Base-by-base conservation (phyloP, 2,113 vertebrate species). In the Melanerpes formicivorus region DNA sequence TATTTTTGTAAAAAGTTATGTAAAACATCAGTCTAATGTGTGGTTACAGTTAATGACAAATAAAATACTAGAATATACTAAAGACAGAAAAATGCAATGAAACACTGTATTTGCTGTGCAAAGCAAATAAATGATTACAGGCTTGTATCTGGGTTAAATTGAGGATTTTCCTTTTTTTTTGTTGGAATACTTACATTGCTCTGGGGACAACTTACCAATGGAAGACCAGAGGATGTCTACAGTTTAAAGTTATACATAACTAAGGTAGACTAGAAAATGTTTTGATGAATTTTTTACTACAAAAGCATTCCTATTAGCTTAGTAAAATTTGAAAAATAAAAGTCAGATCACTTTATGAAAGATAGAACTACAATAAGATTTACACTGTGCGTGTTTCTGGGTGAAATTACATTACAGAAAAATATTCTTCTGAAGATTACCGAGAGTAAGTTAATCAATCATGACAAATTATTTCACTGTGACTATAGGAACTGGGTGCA, bases 11-110 rank as follows among this genome's bases (percentile, higher is more conserved):
- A 76, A 87, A 74, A 80, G 5, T 12, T 2, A 26, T 10, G 50
- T 29, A 40, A 84, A 92, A 30, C 6, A 66, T 30, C 10, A 59
- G 6, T 29, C 15, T 59, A 59, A 81, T 64, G 10, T 80, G 17
- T 64, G 52, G n/a, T 62, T 91, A 46, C 16, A 42, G 14, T 73
- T 83, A 94, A 80, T 90, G 74, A 22, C 26, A 93, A 95, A 87
- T 23, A 87, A 91, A 22, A 11, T 74, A 58, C 14, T 40, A 22
- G 56, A 71, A 67, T 74, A 74, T 32, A 55, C 40, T 40, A 74
- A 59, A 17, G 18, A 50, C 18, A 83, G 21, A 80, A 85, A 93
- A 88, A 83, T 21, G 8, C 37, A 87, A 64, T 56, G 5, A 75
- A 77, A 86, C 13, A 37, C 6, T 7, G 11, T 77, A 90, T 74